These are phyloP conservation scores for Antitype chi DNA, from an alignment of 2,888 invertebrate species.

Conservation along the genomic window DNA sequence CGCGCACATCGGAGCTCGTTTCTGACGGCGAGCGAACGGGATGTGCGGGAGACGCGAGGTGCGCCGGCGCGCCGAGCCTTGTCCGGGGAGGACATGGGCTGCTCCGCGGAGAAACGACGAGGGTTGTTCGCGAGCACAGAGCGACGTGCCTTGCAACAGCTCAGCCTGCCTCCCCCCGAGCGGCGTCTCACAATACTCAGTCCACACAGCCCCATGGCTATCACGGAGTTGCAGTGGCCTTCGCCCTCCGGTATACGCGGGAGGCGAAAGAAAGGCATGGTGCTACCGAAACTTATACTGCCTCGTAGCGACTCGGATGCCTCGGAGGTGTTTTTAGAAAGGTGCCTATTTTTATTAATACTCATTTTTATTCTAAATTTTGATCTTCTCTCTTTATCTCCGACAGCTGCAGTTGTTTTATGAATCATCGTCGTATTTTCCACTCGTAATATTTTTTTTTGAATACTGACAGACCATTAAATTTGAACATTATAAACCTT, in stretches of 20 bases:
- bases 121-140: conserved; percentile 93
- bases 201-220: conserved; percentile 94
- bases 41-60: conserved; percentile 92
- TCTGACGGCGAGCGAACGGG: conserved; percentile 92
- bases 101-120: conserved; percentile 92
- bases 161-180: conserved; percentile 93
- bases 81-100: conserved; percentile 91
- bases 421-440: not conserved
- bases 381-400: not conserved
- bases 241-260: conserved; percentile 91
- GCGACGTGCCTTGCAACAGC: conserved; percentile 92
- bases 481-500: not conserved
- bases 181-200: conserved; percentile 94
- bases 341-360: conserved; percentile 81
- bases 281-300: conserved; percentile 93
- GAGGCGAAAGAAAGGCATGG: conserved; percentile 93
- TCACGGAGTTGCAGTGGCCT: conserved; percentile 92
- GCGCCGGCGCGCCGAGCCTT: conserved; percentile 92
- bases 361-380: conserved; percentile 29
- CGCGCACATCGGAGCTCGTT: conserved; percentile 91
- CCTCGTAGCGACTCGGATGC: conserved; percentile 94
- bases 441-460: not conserved
- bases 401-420: not conserved
- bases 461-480: conserved; percentile 13
- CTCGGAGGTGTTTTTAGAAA: conserved; percentile 92